phyloP scores from a whole-genome alignment of 2,113 vertebrate genomes.

The Uria aalge region DNA sequence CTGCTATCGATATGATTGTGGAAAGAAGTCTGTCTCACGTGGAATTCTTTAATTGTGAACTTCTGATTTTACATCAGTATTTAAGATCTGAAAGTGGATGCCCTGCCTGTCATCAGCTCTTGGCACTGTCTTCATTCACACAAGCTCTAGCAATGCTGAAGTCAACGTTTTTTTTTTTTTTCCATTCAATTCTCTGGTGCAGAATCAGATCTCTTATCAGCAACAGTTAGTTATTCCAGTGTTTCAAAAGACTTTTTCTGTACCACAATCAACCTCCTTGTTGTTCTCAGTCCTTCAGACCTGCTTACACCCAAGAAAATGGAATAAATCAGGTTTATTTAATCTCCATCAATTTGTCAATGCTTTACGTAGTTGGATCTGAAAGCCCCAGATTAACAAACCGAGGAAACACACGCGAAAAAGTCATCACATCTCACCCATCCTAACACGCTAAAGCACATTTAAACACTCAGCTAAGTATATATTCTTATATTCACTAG shows the following conservation, averaged over 20 bases:
- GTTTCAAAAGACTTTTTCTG: neutral
- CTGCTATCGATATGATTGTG: neutral
- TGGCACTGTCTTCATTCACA: neutral
- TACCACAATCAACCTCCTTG: neutral
- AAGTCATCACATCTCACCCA: neutral
- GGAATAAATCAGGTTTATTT: slow-evolving; percentile 33
- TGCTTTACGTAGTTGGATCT: neutral
- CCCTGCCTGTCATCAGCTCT: neutral
- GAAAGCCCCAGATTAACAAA: neutral
- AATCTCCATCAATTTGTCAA: neutral
- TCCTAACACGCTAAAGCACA: neutral
- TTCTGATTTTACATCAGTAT: neutral
- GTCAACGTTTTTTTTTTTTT: neutral
- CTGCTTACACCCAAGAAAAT: neutral
- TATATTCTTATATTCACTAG: neutral
- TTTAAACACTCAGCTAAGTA: neutral
- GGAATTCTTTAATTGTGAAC: neutral
- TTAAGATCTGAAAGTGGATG: neutral
- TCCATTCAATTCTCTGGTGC: neutral
- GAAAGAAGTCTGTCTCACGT: neutral
- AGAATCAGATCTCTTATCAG: neutral
- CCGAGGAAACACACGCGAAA: neutral
- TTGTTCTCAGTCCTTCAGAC: neutral
- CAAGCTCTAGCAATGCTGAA: neutral
- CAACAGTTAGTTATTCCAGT: neutral